Conservation (phyloP, 64 coral and sea anemone species). For the Hydrozoanthus tunicans region DNA sequence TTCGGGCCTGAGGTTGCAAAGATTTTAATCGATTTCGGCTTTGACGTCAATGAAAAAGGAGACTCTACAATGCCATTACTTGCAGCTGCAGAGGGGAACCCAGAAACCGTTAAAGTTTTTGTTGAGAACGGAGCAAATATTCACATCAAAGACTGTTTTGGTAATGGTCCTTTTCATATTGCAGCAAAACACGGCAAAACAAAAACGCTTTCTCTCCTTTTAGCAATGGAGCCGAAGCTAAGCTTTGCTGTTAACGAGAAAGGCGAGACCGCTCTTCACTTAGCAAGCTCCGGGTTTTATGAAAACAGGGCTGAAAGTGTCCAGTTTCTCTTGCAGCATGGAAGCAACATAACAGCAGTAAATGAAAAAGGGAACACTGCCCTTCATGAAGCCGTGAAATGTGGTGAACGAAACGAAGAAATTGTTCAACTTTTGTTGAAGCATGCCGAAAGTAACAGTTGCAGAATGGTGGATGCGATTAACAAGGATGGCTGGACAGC, state of each 20-base stretch:
- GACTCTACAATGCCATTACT: not conserved
- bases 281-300: not conserved
- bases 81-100: slow-evolving; percentile 6
- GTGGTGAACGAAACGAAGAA: not conserved
- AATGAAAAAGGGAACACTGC: slow-evolving; percentile 1
- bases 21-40: not conserved
- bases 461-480: not conserved
- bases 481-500: slow-evolving; percentile 24
- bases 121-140: not conserved
- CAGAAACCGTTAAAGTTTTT: slow-evolving; percentile 20
- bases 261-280: slow-evolving; percentile 1
- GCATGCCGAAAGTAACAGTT: not conserved
- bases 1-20: slow-evolving; percentile 37
- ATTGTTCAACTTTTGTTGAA: not conserved
- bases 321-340: slow-evolving; percentile 12
- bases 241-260: not conserved
- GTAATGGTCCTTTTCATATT: slow-evolving; percentile 18
- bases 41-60: slow-evolving; percentile 9
- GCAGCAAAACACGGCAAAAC: not conserved
- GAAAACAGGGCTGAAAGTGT: not conserved
- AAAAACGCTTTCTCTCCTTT: not conserved
- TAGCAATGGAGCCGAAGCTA: not conserved
- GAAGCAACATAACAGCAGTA: slow-evolving; percentile 6
- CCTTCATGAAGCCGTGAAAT: not conserved
- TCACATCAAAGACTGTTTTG: not conserved